Evolutionary conservation across 53 echinoderm and acorn worm genomes (phyloP), one percentile per base, ranked within the genome.

Genomic region (Paracentrotus lividus): DNA sequence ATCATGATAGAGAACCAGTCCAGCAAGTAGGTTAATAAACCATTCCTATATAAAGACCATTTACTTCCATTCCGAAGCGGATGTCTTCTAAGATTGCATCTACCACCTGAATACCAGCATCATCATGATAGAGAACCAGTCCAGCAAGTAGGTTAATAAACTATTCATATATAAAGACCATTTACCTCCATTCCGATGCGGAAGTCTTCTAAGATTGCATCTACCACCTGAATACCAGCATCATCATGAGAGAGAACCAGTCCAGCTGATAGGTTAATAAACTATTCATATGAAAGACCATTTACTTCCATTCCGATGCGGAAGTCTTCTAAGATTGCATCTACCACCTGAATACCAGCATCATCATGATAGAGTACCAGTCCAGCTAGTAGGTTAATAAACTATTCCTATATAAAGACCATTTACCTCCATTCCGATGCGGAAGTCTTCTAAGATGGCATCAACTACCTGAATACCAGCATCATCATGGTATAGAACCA

Each of bases 391-490:
- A 99, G 90, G 93, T 96, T 99, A 15, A n/a, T n/a, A n/a, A n/a
- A n/a, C n/a, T n/a, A n/a, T n/a, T n/a, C n/a, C n/a, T n/a, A n/a
- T 40, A 8, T 38, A 72, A 40, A 15, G 38, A 38, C 15, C 9
- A 20, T 38, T 15, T 88, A 97, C 97, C 99, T 99, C 99, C 99
- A 99, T 99, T 84, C 99, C 99, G 13, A 96, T 96, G 66, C 99
- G 94, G 75, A 99, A 94, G 47, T 99, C 99, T 86, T 99, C 99
- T 56, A 99, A 69, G 56, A 96, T 96, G 32, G 95, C 96, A 91
- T 99, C 99, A 40, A 99, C 99, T 77, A 99, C 99, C 93, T 95
- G 95, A 69, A 99, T 99, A 27, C 99, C 99, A 49, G 96, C 96
- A 58, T 99, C 90, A 42, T 99, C 99, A 92, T 99, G 96, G 84